Conservation (phyloP, 2,888 invertebrate genomes). For the Suillia variegata region DNA sequence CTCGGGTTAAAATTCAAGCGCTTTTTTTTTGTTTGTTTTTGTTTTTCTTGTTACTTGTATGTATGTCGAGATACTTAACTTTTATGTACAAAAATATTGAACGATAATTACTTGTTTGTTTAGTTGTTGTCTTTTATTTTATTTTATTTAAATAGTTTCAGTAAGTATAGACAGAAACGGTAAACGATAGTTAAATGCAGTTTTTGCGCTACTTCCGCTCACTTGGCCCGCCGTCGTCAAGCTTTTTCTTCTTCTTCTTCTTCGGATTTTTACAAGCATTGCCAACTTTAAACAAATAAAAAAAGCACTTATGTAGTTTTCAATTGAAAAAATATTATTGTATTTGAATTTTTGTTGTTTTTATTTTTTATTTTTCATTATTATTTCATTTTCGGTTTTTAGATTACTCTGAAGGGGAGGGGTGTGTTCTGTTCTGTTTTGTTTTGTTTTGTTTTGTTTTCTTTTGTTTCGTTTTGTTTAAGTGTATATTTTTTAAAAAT, state of each 20-base stretch:
- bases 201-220: neutral
- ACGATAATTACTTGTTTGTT: neutral
- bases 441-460: conserved; percentile 11
- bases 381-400: conserved; percentile 4
- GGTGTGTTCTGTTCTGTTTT: too few relatives aligned
- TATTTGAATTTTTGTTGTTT: conserved; percentile 11
- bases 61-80: too few relatives aligned
- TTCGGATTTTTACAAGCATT: too few relatives aligned
- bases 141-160: neutral
- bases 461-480: neutral
- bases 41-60: too few relatives aligned
- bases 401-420: too few relatives aligned
- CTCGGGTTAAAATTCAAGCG: conserved; percentile 3
- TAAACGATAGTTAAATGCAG: neutral
- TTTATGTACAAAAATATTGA: conserved; percentile 7
- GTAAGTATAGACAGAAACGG: neutral
- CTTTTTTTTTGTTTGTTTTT: too few relatives aligned
- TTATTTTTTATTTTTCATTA: conserved; percentile 18
- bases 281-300: neutral
- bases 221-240: too few relatives aligned
- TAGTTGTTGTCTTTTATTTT: neutral
- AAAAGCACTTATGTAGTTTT: neutral
- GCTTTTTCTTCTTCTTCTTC: too few relatives aligned
- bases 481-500: conserved; percentile 32
- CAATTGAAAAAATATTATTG: neutral